Evolutionary conservation across 2,113 vertebrate species (phyloP), one percentile per base, ranked within the genome.

Genomic region (Microcebus jonahi): DNA sequence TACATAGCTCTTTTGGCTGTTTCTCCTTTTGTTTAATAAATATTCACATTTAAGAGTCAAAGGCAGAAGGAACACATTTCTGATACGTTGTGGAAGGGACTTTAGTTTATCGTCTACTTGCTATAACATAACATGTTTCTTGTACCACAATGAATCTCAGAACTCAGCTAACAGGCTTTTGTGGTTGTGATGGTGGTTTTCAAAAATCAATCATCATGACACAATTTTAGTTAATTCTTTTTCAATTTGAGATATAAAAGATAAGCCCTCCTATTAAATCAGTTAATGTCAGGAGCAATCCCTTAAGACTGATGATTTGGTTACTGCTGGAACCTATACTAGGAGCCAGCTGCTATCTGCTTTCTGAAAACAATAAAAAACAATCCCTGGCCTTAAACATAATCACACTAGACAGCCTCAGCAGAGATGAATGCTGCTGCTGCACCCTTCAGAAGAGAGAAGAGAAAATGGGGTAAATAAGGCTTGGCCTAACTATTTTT

Each of bases 361-460:
- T 63, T 94, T 39, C 70, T 93, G 77, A 85, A 93, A 87, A 93
- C 36, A 95, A 73, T 86, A 76, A 48, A 53, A 90, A 70, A 23
- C 45, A 83, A 25, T 73, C 13, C 12, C 14, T 76, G 36, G 5
- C 12, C 57, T 95, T 79, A 91, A 94, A 70, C 39, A 55, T 57
- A 82, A 85, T 83, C 57, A 76, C 23, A 39, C 0, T 31, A 85
- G 48, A 92, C n/a, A 81, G 36, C 17, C 36, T 80, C 31, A 39
- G 42, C 68, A 93, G 80, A 84, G 12, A n/a, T 59, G 70, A 59
- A n/a, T 63, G n/a, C 34, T 70, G 2, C 10, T 61, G 27, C 20
- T 61, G 0, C 2, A 63, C 50, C 45, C 2, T 70, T 81, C 17
- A 55, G 70, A 39, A 86, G 70, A 83, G 42, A 79, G n/a, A 27